Percentiles rank a stretch among this genome's conserved stretches.
Conservation (phyloP, 2,113 vertebrate species). For the Gobio gobio region DNA sequence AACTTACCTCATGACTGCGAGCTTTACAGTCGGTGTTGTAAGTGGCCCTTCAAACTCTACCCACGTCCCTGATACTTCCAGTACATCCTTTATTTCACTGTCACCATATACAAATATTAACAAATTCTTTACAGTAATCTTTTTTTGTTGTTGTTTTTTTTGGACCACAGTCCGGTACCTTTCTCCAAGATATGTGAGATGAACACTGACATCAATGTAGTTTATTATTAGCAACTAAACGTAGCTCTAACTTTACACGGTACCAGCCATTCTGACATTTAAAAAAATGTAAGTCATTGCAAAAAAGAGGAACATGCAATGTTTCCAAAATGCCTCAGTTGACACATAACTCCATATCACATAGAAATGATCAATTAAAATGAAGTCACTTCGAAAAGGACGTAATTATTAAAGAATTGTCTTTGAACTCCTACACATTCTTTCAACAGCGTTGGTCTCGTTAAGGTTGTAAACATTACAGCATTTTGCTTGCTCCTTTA, state of each 20-base stretch:
- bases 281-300: constrained; percentile 70
- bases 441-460: constrained; percentile 82
- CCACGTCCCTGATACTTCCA: constrained; percentile 69
- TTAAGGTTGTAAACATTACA: constrained; percentile 81
- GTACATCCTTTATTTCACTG: constrained; percentile 79
- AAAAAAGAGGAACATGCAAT: constrained; percentile 80
- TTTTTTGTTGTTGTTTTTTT: constrained; percentile 54
- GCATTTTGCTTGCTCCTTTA: constrained; percentile 68
- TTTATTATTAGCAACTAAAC: constrained; percentile 71
- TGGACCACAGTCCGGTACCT: constrained; percentile 74
- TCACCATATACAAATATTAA: constrained; percentile 80
- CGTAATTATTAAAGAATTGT: constrained; percentile 72
- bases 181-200: constrained; percentile 69
- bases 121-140: constrained; percentile 79
- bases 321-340: constrained; percentile 72
- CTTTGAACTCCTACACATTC: constrained; percentile 78
- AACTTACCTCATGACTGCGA: constrained; percentile 52
- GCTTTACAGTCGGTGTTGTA: constrained; percentile 10
- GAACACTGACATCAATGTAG: constrained; percentile 74
- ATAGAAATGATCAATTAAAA: constrained; percentile 75
- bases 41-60: constrained; percentile 60
- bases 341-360: constrained; percentile 79
- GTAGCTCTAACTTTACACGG: constrained; percentile 77
- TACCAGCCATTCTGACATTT: constrained; percentile 80
- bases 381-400: constrained; percentile 74